Percentiles rank a stretch among this genome's conserved stretches.
These are phyloP conservation scores for Tragelaphus strepsiceros DNA, from an alignment of 2,113 vertebrate species.

Conservation along the genomic window DNA sequence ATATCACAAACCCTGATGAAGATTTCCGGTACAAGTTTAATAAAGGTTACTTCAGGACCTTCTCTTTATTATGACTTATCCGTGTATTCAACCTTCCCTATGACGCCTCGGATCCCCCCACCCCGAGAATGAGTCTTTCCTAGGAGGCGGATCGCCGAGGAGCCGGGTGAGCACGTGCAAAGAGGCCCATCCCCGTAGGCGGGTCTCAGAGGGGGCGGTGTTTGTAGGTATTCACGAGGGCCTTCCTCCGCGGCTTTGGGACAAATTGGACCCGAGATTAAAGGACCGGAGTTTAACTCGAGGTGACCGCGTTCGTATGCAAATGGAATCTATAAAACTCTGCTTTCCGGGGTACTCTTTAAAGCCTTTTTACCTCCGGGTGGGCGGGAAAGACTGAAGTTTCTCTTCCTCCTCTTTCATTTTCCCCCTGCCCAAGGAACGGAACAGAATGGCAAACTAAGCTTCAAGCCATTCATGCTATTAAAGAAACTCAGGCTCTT, in stretches of 20 bases:
- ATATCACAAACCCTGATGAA: neutral
- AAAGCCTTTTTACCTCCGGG: slow-evolving; percentile 65
- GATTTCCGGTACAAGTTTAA: rapidly evolving
- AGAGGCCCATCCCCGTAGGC: slow-evolving; percentile 57
- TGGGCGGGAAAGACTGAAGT: slow-evolving; percentile 60
- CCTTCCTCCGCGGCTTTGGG: neutral
- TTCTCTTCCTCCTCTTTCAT: slow-evolving; percentile 60
- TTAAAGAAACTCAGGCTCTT: slow-evolving; percentile 6
- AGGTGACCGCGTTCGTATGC: slow-evolving; percentile 70
- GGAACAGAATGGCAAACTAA: slow-evolving; percentile 48
- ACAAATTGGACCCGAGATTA: slow-evolving; percentile 72
- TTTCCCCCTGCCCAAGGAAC: slow-evolving; percentile 23
- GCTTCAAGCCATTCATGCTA: neutral
- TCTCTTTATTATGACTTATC: neutral
- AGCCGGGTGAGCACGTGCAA: slow-evolving; percentile 62
- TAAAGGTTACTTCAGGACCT: rapidly evolving
- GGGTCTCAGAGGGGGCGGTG: neutral
- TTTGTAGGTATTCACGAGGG: neutral
- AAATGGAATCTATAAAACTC: slow-evolving; percentile 70
- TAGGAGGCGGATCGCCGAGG: slow-evolving; percentile 10
- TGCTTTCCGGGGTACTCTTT: slow-evolving; percentile 61
- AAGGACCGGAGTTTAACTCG: slow-evolving; percentile 60
- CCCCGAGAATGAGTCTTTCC: slow-evolving; percentile 1
- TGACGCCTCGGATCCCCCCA: neutral
- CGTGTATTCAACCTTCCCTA: rapidly evolving